Percentiles rank a stretch among this genome's conserved stretches.
phyloP scores from a whole-genome alignment of 2,797 vertebrate genomes.

The Myotis pilosus region DNA sequence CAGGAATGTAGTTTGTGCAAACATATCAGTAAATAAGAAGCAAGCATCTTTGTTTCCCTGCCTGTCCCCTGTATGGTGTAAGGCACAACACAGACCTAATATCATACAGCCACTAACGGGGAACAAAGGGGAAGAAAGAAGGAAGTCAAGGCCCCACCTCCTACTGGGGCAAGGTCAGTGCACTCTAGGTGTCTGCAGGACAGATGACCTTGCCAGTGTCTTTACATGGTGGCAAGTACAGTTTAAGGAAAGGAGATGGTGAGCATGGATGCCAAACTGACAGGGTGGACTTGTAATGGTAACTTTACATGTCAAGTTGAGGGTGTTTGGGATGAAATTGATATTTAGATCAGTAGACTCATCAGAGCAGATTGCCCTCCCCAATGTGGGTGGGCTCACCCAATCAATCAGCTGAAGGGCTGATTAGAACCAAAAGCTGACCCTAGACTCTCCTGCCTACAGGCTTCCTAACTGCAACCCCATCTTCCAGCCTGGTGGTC shows the following conservation, averaged over 20 bases:
- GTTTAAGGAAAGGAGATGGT: not conserved
- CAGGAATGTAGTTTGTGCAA: not conserved
- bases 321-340: not conserved
- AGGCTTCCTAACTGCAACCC: not conserved
- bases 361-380: not conserved
- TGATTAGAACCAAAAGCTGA: not conserved
- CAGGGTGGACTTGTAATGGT: not conserved
- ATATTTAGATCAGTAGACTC: not conserved
- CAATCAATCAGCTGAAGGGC: no score
- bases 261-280: fast-evolving
- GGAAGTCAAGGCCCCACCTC: not conserved
- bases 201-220: not conserved
- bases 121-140: not conserved
- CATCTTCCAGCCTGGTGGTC: not conserved
- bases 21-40: not conserved
- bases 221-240: no score
- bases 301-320: not conserved
- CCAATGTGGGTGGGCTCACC: not conserved
- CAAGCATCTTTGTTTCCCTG: not conserved
- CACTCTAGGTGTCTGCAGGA: not conserved
- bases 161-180: not conserved
- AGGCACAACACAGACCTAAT: not conserved
- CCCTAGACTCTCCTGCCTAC: not conserved
- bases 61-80: not conserved
- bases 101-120: not conserved